phyloP scores from a whole-genome alignment of 2,797 vertebrate species.

The Alouatta caraya region DNA sequence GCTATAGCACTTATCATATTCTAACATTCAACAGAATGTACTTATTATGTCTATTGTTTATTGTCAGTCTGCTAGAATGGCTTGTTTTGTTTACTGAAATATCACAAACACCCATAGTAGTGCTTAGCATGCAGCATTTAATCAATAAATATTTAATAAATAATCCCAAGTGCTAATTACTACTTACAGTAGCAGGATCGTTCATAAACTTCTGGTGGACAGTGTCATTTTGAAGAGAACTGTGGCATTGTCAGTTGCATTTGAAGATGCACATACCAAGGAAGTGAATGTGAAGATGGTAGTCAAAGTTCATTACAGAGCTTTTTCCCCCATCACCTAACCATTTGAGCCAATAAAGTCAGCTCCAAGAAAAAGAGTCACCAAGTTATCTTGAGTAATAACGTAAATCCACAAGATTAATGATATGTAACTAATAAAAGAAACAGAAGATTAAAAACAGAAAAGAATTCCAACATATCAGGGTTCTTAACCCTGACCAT shows the following conservation, averaged over 20 bases:
- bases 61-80: not conserved
- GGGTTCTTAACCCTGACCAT: accelerated
- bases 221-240: not conserved
- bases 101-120: not conserved
- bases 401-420: not conserved
- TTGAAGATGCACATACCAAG: not conserved
- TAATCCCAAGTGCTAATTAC: not conserved
- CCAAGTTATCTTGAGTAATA: not conserved
- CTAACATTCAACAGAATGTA: not conserved
- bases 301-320: not conserved
- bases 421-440: not conserved
- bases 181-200: not conserved
- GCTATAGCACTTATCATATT: not conserved
- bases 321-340: not conserved
- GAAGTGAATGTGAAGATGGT: not conserved
- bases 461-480: not conserved
- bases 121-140: not conserved
- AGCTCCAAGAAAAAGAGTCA: not conserved
- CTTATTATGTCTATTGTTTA: not conserved
- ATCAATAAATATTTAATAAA: constrained; percentile 40
- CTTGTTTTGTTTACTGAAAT: not conserved
- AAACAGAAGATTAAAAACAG: not conserved
- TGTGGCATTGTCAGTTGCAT: not conserved
- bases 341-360: not conserved
- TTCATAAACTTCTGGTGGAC: not conserved